These are phyloP conservation scores for Athene noctua DNA, from an alignment of 2,113 vertebrate genomes.

Conservation along the genomic window DNA sequence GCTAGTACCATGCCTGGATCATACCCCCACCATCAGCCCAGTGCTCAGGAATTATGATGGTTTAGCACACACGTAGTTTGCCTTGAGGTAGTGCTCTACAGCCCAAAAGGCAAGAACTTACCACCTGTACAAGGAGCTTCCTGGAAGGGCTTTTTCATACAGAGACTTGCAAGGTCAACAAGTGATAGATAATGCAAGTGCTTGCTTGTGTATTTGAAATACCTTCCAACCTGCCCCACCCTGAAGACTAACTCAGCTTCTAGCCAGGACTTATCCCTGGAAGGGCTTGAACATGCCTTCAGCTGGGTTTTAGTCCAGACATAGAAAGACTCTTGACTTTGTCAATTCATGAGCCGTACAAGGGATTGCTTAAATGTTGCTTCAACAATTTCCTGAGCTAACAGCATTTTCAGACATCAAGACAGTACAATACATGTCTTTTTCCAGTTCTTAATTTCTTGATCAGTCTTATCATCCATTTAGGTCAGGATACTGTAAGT, in stretches of 20 bases:
- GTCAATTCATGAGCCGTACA: neutral
- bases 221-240: neutral
- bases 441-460: neutral
- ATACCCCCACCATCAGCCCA: neutral
- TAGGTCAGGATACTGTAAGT: neutral
- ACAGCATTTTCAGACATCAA: neutral
- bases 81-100: rapidly evolving
- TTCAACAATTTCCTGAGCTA: neutral
- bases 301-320: neutral
- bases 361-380: neutral
- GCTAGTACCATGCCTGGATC: neutral
- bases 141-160: neutral
- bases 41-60: neutral
- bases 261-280: neutral
- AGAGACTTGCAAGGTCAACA: neutral
- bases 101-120: neutral
- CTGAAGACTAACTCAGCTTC: neutral
- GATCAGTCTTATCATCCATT: neutral
- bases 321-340: neutral
- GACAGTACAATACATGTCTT: neutral
- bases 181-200: neutral
- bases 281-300: neutral
- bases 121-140: neutral
- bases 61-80: neutral
- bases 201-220: neutral